These are phyloP conservation scores for Hydropsyche betteni DNA, from an alignment of 2,888 invertebrate species.

Conservation along the genomic window DNA sequence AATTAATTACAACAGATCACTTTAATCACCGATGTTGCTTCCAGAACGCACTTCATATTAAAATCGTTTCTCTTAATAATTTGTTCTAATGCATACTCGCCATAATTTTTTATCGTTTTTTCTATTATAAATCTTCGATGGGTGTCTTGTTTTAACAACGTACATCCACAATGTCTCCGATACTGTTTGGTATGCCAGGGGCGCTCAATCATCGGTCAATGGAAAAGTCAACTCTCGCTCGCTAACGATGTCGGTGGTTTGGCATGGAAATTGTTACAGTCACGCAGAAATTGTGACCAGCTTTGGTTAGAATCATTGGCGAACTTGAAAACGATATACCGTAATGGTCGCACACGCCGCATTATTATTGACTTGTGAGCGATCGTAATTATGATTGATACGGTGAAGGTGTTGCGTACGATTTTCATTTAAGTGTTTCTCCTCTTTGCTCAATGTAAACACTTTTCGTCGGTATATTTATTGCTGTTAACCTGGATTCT, in stretches of 20 bases:
- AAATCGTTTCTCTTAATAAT: too few species aligned
- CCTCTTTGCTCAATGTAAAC: too few species aligned
- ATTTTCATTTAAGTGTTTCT: too few species aligned
- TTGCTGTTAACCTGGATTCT: constrained; percentile 22
- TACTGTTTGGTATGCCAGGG: constrained; percentile 20
- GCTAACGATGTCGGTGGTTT: constrained; percentile 13
- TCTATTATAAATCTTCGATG: too few species aligned
- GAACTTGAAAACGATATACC: not conserved
- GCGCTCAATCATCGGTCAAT: constrained; percentile 5
- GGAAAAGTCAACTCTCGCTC: constrained; percentile 22
- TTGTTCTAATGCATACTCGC: too few species aligned
- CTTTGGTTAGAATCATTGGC: constrained; percentile 6
- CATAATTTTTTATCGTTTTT: too few species aligned
- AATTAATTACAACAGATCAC: too few species aligned
- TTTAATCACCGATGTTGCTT: too few species aligned
- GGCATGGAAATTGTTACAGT: constrained; percentile 18
- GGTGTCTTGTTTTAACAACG: not conserved
- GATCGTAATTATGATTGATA: too few species aligned
- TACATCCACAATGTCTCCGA: not conserved
- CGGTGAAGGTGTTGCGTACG: too few species aligned
- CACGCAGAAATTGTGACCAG: constrained; percentile 24
- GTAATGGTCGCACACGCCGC: constrained; percentile 11
- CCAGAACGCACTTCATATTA: too few species aligned
- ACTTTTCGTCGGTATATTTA: not conserved
- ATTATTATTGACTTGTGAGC: not conserved